phyloP scores from a whole-genome alignment of 2,797 vertebrate genomes.

The Pagetopsis macropterus region DNA sequence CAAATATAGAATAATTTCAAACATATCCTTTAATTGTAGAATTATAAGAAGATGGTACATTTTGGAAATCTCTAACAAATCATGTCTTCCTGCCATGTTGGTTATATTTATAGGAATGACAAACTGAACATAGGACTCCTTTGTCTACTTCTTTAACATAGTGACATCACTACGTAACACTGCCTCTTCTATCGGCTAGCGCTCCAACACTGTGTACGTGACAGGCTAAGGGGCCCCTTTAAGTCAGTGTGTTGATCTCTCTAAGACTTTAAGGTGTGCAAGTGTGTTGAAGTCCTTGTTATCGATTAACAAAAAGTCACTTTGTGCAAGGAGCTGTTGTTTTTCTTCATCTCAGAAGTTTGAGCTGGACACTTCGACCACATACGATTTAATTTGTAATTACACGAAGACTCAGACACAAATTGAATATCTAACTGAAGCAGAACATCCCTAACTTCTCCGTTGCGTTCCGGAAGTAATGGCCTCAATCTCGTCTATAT shows the following conservation, averaged over 20 bases:
- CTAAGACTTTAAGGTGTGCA: background rate
- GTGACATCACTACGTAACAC: too few relatives aligned
- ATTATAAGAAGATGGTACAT: background rate
- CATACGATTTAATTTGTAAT: conserved; percentile 47
- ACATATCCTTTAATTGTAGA: background rate
- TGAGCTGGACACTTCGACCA: conserved; percentile 14
- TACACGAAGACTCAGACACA: conserved; percentile 30
- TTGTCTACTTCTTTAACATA: too few relatives aligned
- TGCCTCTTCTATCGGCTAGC: too few relatives aligned
- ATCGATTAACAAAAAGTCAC: conserved; percentile 5
- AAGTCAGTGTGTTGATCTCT: background rate
- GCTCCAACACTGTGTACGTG: too few relatives aligned
- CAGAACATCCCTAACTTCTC: conserved; percentile 53
- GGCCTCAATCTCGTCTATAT: conserved; percentile 65
- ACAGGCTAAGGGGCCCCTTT: background rate
- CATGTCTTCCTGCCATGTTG: background rate
- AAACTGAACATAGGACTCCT: too few relatives aligned
- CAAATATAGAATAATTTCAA: background rate
- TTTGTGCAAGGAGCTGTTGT: conserved; percentile 11
- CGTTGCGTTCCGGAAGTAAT: conserved; percentile 49
- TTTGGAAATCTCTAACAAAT: background rate
- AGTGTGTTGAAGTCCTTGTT: background rate
- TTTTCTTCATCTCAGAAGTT: conserved; percentile 11
- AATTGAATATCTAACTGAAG: conserved; percentile 64
- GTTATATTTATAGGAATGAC: background rate